These are phyloP conservation scores for Manis crassicaudata DNA, from an alignment of 2,797 vertebrate species.

Conservation along the genomic window DNA sequence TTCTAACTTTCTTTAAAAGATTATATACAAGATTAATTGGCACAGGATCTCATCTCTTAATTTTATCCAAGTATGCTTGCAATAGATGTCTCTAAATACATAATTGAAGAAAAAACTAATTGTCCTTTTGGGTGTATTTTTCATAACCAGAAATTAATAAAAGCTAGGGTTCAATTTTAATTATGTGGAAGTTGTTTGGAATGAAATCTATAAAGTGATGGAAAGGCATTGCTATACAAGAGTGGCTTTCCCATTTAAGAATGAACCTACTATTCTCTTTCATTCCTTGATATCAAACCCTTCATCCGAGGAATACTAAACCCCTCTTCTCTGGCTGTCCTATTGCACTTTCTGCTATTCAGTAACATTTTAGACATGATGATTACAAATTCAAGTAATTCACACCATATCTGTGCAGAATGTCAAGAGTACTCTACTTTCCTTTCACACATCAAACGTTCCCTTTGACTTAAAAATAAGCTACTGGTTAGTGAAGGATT, in stretches of 20 bases:
- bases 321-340: background rate
- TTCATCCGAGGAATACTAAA: background rate
- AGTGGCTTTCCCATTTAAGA: slow-evolving; percentile 47
- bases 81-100: slow-evolving; percentile 49
- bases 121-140: slow-evolving; percentile 46
- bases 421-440: background rate
- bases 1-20: slow-evolving; percentile 37
- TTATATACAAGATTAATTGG: slow-evolving; percentile 23
- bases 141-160: slow-evolving; percentile 57
- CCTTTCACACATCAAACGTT: background rate
- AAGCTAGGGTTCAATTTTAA: slow-evolving; percentile 58
- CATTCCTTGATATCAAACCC: slow-evolving; percentile 20
- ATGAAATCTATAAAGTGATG: slow-evolving; percentile 48
- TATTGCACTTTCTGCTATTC: background rate
- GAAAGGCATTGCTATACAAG: slow-evolving; percentile 12
- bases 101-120: slow-evolving; percentile 50
- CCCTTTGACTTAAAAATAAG: background rate
- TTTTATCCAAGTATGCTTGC: slow-evolving; percentile 23
- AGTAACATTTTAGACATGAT: background rate
- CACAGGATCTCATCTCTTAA: background rate
- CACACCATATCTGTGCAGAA: background rate
- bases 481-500: background rate
- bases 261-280: background rate
- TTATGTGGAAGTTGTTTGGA: slow-evolving; percentile 60
- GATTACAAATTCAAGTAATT: background rate